These are phyloP conservation scores for Pelodiscus sinensis DNA, from an alignment of 2,113 vertebrate genomes.

Conservation along the genomic window DNA sequence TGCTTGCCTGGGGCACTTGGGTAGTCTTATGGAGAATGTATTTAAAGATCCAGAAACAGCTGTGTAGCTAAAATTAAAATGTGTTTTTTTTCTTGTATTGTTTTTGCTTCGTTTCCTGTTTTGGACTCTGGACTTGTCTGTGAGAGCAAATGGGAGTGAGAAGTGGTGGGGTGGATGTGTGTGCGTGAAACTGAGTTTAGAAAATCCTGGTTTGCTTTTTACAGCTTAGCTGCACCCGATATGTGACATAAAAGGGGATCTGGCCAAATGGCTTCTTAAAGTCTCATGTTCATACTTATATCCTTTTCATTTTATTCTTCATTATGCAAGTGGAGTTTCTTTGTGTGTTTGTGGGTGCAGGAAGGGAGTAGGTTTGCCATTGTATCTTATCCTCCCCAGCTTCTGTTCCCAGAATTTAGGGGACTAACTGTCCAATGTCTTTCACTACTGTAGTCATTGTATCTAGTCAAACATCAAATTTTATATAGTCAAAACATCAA, in stretches of 20 bases:
- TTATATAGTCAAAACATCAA: no score
- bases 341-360: neutral
- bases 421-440: neutral
- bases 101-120: conserved; percentile 72
- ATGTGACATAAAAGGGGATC: conserved; percentile 48
- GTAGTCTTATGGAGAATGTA: conserved; percentile 54
- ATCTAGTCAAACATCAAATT: neutral
- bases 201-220: conserved; percentile 64
- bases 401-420: neutral
- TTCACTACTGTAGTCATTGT: neutral
- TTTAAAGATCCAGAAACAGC: conserved; percentile 69
- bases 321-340: conserved; percentile 16
- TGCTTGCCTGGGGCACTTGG: conserved; percentile 47
- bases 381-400: neutral
- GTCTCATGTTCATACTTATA: conserved; percentile 6
- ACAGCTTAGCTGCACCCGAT: conserved; percentile 24
- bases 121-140: conserved; percentile 40
- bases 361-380: neutral
- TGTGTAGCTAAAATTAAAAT: conserved; percentile 76
- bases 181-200: conserved; percentile 45
- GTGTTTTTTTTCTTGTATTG: conserved; percentile 64
- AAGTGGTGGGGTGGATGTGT: conserved; percentile 52
- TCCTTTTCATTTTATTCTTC: conserved; percentile 39
- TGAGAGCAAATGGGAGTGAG: conserved; percentile 36
- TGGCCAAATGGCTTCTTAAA: conserved; percentile 44